phyloP scores from a whole-genome alignment of 1,140 invertebrate species.

The Drosophila pseudoobscura region DNA sequence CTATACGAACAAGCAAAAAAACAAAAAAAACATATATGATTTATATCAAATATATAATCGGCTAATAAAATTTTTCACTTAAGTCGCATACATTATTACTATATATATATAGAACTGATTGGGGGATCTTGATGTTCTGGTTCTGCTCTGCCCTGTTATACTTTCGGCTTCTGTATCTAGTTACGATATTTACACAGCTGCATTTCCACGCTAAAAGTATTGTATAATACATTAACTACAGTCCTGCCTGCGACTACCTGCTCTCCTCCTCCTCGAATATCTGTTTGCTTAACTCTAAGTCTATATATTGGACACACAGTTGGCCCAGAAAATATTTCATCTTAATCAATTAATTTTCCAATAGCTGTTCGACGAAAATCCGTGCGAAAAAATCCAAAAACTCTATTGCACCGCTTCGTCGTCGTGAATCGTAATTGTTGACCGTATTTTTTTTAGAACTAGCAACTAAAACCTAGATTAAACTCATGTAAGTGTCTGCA shows the following conservation, averaged over 20 bases:
- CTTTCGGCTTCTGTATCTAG: conserved; percentile 4
- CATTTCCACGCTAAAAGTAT: conserved; percentile 22
- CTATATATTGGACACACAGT: conserved; percentile 28
- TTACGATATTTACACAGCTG: conserved; percentile 48
- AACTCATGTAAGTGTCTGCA: conserved; percentile 12
- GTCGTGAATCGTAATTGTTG: neutral
- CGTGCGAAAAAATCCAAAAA: neutral
- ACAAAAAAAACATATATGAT: neutral
- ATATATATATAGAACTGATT: conserved; percentile 9
- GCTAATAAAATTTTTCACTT: conserved; percentile 31
- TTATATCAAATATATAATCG: conserved; percentile 27
- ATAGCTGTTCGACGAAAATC: neutral
- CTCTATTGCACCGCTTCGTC: neutral
- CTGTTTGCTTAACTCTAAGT: conserved; percentile 7
- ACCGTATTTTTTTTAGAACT: conserved; percentile 13
- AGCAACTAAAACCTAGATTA: conserved; percentile 43
- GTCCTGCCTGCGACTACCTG: no score
- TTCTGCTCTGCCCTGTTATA: no score
- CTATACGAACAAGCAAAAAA: conserved; percentile 1
- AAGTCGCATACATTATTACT: conserved; percentile 25
- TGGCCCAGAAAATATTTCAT: conserved; percentile 28
- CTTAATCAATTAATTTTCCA: conserved; percentile 18
- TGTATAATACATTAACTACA: conserved; percentile 29
- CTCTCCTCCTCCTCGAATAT: neutral
- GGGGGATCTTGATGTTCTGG: neutral